Evolutionary conservation across 2,113 vertebrate species (phyloP), one percentile per base, ranked within the genome.

Genomic region (Percina caprodes): DNA sequence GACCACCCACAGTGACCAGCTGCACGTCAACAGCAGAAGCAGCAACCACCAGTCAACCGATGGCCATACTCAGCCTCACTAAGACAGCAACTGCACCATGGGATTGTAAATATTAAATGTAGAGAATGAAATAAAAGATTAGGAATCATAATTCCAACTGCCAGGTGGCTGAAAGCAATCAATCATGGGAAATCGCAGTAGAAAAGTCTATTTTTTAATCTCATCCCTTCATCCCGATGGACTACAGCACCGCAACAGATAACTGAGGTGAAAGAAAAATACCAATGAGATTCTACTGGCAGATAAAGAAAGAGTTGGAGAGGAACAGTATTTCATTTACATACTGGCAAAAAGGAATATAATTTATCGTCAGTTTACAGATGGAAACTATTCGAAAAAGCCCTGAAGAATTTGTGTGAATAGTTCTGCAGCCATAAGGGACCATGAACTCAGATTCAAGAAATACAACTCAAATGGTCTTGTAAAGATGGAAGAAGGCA

Each of bases 61-160:
- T 65, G 76, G 60, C 24, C 30, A 15, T 56, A 12, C 61, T 75
- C 7, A 3, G 16, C 49, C 69, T 58, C 30, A 35, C 56, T 16
- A 26, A 76, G 65, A 77, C 74, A 58, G 73, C 30, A 49, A 58
- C n/a, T 70, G 39, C 78, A 72, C 58, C 52, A 12, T 10, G 61
- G 82, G 61, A 74, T 51, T 83, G 72, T 24, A 65, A 77, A 81
- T 81, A 77, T 75, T 83, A 81, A 87, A 85, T 80, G 67, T 65
- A 39, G 69, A 83, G 79, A 77, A 84, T 90, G 74, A 83, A 86
- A 88, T 86, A 83, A 77, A 91, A 69, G 71, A 85, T 68, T 19
- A 16, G 66, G 65, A 85, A 72, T 82, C 42, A 76, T 78, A 75
- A 78, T 21, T 78, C 52, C 23, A 18, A 39, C 74, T 85, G 68